Evolutionary conservation across 2,888 invertebrate genomes (phyloP), one percentile per base, ranked within the genome.

Genomic region (Meta bourneti): DNA sequence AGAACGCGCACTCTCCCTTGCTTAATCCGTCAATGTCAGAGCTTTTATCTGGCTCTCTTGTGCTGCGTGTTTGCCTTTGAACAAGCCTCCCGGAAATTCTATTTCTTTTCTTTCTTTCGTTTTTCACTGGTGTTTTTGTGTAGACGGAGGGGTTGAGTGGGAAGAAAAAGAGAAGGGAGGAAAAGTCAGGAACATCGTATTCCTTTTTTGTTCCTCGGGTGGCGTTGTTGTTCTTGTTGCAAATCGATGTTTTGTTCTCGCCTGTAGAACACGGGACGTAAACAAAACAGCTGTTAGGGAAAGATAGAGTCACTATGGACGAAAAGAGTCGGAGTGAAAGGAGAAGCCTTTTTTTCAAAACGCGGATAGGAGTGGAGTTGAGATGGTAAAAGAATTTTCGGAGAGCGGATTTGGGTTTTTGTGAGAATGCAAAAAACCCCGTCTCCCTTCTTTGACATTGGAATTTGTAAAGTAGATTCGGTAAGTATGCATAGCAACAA

Each of bases 11-110:
- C 54, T 54, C 52, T 49, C 72, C 51, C 61, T 48, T 49, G 72
- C 88, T 88, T 88, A 88, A 88, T 88, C 88, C 88, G 88, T 88
- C 88, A 88, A 88, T 88, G 88, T 88, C 88, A 88, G 13, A 80
- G 61, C 88, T 88, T 80, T 88, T 88, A 88, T 88, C 88, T 87
- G 51, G 87, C 80, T 78, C 54, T 54, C 49, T n/a, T 34, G 72
- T 54, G 71, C 70, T 79, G 80, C 74, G 80, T 80, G 80, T 72
- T 80, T 88, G 80, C 54, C 88, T 72, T 80, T 80, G 52, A 88
- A 80, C 80, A 34, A 54, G 79, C 61, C 79, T 70, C 52, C 51
- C 75, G 78, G 72, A 88, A 88, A 81, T 88, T 88, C 70, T 72
- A 61, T 61, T 72, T 83, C 72, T 61, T 77, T 82, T 82, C 81